phyloP scores from a whole-genome alignment of 2,888 invertebrate species.

The Phyllotreta striolata region DNA sequence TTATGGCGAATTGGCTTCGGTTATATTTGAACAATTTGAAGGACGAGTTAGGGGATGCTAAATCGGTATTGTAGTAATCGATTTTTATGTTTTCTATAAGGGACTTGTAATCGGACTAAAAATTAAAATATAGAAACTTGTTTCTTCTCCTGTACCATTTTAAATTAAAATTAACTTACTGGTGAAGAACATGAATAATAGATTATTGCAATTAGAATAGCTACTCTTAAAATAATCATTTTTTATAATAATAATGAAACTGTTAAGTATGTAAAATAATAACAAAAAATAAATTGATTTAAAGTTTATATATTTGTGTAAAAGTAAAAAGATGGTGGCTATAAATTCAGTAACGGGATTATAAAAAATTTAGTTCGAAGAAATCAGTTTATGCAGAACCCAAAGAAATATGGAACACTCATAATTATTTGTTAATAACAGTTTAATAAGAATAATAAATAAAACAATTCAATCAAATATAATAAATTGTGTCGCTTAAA shows the following conservation, averaged over 20 bases:
- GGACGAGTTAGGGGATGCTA: constrained; percentile 5
- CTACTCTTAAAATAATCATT: constrained; percentile 4
- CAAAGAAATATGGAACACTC: too few relatives aligned
- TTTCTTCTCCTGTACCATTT: too few relatives aligned
- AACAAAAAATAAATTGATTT: background rate
- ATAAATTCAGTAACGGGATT: too few relatives aligned
- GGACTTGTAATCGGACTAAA: constrained; percentile 13
- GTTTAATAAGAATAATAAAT: too few relatives aligned
- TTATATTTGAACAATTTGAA: constrained; percentile 20
- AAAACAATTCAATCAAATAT: too few relatives aligned
- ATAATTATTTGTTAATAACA: too few relatives aligned
- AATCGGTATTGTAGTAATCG: constrained; percentile 7
- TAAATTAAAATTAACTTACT: constrained; percentile 3
- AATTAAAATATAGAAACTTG: background rate
- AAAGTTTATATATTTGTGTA: background rate
- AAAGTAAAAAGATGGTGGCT: too few relatives aligned
- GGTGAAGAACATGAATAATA: background rate
- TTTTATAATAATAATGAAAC: background rate
- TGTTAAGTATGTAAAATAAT: background rate
- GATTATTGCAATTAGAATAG: background rate
- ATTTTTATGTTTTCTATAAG: constrained; percentile 6
- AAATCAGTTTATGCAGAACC: too few relatives aligned
- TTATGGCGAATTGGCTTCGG: constrained; percentile 17
- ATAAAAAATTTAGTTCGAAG: too few relatives aligned
- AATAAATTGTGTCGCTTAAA: too few relatives aligned